A percentile compares a stretch with the other conserved stretches of the same genome.
phyloP scores from a whole-genome alignment of 2,113 vertebrate species.

The Heptranchias perlo region DNA sequence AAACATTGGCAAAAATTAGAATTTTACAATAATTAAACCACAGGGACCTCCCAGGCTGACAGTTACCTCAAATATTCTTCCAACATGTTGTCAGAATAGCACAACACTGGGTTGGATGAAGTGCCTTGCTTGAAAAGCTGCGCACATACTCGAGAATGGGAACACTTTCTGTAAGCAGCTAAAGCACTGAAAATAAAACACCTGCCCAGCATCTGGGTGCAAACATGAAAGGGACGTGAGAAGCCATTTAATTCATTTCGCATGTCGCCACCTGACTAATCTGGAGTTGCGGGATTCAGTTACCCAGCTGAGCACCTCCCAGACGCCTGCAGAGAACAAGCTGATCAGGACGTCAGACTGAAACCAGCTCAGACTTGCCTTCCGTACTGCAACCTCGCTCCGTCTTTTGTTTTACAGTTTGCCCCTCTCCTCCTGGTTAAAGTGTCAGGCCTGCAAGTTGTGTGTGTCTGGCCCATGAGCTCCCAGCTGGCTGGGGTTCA shows the following conservation, averaged over 20 bases:
- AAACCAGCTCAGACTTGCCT: not conserved
- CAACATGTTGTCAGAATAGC: not conserved
- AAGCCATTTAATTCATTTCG: not conserved
- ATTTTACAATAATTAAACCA: not conserved
- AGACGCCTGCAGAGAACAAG: not conserved
- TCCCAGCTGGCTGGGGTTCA: not conserved
- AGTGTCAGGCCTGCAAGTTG: too few relatives aligned
- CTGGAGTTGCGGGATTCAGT: not conserved
- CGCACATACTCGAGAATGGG: not conserved
- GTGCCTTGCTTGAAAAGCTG: not conserved
- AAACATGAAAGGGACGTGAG: not conserved
- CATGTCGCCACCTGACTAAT: not conserved
- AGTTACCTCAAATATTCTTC: not conserved
- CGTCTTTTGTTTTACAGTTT: not conserved
- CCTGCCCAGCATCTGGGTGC: not conserved
- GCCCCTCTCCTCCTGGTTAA: too few relatives aligned
- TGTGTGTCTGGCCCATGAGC: too few relatives aligned
- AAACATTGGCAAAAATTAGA: too few relatives aligned
- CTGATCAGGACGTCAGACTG: not conserved
- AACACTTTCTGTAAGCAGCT: not conserved
- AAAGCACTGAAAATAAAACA: not conserved
- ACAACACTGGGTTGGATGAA: not conserved
- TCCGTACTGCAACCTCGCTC: not conserved
- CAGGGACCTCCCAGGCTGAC: not conserved
- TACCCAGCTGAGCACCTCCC: not conserved